Percentiles rank a stretch among this genome's conserved stretches.
Evolutionary conservation across 1,140 invertebrate species (phyloP).

Genomic region (Drosophila kurseongensis): DNA sequence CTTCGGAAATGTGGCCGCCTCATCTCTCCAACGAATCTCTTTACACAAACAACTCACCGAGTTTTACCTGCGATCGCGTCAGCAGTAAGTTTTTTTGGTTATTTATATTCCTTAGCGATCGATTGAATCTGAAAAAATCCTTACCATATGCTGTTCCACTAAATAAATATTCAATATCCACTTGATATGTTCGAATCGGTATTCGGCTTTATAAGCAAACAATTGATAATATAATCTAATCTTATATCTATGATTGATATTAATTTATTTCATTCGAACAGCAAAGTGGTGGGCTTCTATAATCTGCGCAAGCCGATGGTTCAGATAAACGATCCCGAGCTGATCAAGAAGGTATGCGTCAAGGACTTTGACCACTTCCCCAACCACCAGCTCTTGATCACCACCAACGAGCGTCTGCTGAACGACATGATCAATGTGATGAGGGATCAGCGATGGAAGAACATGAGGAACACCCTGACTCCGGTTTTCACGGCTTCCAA

Average conservation of each 20-base stretch:
- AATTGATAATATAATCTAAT: too few relatives aligned
- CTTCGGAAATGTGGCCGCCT: constrained; percentile 71
- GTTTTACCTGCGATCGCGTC: constrained; percentile 52
- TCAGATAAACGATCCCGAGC: constrained; percentile 87
- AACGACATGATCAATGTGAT: constrained; percentile 86
- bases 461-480: constrained; percentile 86
- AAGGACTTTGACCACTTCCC: constrained; percentile 89
- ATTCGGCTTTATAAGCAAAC: too few relatives aligned
- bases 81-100: constrained; percentile 43
- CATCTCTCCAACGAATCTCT: constrained; percentile 60
- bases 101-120: too few relatives aligned
- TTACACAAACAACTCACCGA: constrained; percentile 43
- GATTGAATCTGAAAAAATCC: too few relatives aligned
- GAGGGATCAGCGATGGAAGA: constrained; percentile 86
- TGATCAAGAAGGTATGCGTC: constrained; percentile 87
- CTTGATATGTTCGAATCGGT: too few relatives aligned
- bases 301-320: constrained; percentile 85
- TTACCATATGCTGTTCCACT: too few relatives aligned
- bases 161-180: too few relatives aligned
- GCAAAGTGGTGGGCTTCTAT: constrained; percentile 85
- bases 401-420: constrained; percentile 86
- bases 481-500: constrained; percentile 87
- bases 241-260: too few relatives aligned
- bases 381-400: constrained; percentile 85
- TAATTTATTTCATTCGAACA: constrained; percentile 24